Percentiles rank a stretch among this genome's conserved stretches.
Conservation (phyloP, 1,140 invertebrate species). For the Drosophila rufa region DNA sequence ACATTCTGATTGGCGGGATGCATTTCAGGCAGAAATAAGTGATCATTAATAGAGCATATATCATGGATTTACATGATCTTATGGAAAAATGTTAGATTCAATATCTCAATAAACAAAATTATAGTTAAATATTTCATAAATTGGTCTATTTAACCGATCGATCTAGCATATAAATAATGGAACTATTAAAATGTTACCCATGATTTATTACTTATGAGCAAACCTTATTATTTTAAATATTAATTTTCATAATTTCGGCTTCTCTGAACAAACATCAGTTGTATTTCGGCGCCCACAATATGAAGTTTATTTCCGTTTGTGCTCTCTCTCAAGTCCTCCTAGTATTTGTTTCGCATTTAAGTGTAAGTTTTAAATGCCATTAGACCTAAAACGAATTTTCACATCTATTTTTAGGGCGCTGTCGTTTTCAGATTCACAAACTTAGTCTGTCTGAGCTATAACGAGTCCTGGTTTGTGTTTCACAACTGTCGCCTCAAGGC, state of each 20-base stretch:
- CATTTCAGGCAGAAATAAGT: slow-evolving; percentile 5
- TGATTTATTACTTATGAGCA: neutral
- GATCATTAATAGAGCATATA: no score
- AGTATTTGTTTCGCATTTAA: neutral
- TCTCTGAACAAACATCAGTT: neutral
- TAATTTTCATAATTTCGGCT: neutral
- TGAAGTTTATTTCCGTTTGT: neutral
- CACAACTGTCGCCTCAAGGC: neutral
- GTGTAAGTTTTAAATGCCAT: neutral
- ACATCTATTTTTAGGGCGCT: neutral
- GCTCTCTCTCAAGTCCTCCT: neutral
- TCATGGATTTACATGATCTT: no score
- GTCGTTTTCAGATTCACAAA: neutral
- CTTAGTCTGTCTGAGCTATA: neutral
- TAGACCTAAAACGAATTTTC: no score
- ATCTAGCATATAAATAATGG: neutral
- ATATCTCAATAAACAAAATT: neutral
- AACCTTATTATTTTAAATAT: neutral
- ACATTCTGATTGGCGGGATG: neutral
- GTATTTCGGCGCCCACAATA: neutral
- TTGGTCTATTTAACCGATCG: neutral
- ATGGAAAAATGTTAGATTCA: no score
- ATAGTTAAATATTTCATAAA: no score
- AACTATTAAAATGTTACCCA: neutral
- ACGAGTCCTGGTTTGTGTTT: neutral